Base-by-base conservation (phyloP, 2,113 vertebrate genomes). In the Ondatra zibethicus region DNA sequence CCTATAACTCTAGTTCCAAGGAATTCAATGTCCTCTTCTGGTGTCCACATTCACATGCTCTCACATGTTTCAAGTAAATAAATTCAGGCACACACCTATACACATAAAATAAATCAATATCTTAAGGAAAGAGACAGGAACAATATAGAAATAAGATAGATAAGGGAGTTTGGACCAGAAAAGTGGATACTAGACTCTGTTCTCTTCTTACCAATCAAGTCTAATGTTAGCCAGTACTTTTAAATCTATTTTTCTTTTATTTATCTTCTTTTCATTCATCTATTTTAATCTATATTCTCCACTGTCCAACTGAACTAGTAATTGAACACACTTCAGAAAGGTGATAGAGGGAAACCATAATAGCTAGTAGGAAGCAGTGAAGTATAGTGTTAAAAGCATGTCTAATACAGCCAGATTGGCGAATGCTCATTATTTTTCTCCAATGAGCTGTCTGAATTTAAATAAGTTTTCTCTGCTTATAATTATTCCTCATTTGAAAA, bases 401-500 rank as follows among this genome's bases (percentile, higher is more conserved):
- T 45, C 14, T 92, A 87, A 76, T 88, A 95, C 21, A 84, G 11
- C 21, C 55, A 90, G 42, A 90, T 21, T 91, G 68, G 42, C 65
- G 0, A 12, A 2, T 21, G 77, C 23, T 33, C 52, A 50, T 92
- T 61, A 61, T 2, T 14, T 70, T 93, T 93, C 36, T 55, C 17
- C 50, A 23, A 70, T 86, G 73, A 90, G 25, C 31, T 65, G 16
- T 92, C 11, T 94, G 42, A 96, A 25, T 21, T 68, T 95, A 63
- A 42, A 31, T 33, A 97, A 77, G 31, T 31, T 86, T 39, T 92
- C 36, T 66, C 10, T 96, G 50, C 17, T 91, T 94, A 33, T 68
- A 91, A 92, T 47, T 94, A 55, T 85, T 42, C 33, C 8, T 89
- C 42, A 88, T 91, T 87, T 97, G 17, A 17, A 96, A 96, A 58